These are phyloP conservation scores for Sogatella furcifera DNA, from an alignment of 1,140 invertebrate genomes.

Conservation along the genomic window DNA sequence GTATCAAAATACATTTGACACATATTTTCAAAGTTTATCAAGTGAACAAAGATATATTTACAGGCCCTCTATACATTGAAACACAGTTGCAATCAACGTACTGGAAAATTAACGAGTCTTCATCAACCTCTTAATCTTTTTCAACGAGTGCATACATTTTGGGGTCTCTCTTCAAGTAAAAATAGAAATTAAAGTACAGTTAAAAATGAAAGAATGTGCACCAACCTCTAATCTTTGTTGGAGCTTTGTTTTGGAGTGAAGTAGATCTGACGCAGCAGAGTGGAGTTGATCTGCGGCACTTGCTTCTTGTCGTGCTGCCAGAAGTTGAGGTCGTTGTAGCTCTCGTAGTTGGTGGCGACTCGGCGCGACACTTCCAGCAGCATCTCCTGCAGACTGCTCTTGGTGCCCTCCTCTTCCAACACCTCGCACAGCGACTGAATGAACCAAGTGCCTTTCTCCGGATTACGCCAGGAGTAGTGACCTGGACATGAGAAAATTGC, in stretches of 20 bases:
- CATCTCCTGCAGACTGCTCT: constrained; percentile 46
- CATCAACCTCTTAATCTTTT: no score
- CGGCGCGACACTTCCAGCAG: constrained; percentile 50
- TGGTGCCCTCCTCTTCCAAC: constrained; percentile 35
- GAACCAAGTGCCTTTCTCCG: constrained; percentile 55
- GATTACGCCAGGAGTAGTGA: constrained; percentile 57
- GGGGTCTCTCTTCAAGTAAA: no score
- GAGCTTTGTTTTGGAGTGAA: constrained; percentile 29
- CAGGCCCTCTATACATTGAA: no score
- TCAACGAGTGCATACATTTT: no score
- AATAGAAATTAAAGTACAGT: no score
- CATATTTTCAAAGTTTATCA: no score
- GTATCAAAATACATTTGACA: no score
- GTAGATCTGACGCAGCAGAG: constrained; percentile 50
- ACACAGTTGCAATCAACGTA: no score
- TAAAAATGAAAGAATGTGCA: no score
- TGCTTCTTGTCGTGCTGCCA: constrained; percentile 51
- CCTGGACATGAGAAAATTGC: constrained; percentile 34
- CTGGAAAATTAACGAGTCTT: no score
- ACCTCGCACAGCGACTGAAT: constrained; percentile 50
- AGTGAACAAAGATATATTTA: no score
- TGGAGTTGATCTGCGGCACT: constrained; percentile 51
- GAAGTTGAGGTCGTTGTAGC: constrained; percentile 37
- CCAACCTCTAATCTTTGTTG: no score
- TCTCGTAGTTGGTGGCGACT: constrained; percentile 49